These are phyloP conservation scores for Apis cerana DNA, from an alignment of 1,140 invertebrate species.

Conservation along the genomic window DNA sequence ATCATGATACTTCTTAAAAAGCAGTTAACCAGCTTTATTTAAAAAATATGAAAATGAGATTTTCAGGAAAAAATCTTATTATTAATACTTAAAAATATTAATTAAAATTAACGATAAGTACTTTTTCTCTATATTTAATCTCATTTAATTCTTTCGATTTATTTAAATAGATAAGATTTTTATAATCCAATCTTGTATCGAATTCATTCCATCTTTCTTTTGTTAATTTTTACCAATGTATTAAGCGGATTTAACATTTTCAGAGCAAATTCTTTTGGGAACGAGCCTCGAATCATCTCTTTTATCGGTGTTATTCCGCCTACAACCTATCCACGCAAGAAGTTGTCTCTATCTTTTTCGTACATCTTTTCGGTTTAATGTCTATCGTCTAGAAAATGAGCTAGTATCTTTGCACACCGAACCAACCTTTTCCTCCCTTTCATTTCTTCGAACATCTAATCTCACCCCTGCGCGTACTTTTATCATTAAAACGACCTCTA, in stretches of 20 bases:
- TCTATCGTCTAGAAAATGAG: constrained; percentile 23
- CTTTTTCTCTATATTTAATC: too few relatives aligned
- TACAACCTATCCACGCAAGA: background rate
- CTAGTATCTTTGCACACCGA: background rate
- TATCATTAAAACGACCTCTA: background rate
- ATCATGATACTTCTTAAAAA: too few relatives aligned
- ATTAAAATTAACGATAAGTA: too few relatives aligned
- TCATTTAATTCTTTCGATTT: background rate
- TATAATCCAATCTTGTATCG: background rate
- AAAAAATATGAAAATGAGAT: too few relatives aligned
- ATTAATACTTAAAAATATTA: too few relatives aligned
- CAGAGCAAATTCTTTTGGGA: background rate
- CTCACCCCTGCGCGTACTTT: background rate
- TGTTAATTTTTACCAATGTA: background rate
- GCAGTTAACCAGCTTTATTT: too few relatives aligned
- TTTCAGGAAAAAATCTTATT: too few relatives aligned
- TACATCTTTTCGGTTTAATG: constrained; percentile 15
- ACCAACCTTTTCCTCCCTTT: background rate
- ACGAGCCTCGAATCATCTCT: background rate
- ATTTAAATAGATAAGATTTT: background rate
- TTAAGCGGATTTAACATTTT: background rate
- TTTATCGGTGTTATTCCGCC: background rate
- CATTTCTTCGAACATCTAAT: background rate
- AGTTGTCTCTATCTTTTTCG: background rate
- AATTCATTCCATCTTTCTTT: background rate